Base-by-base conservation (phyloP, 1,140 invertebrate genomes). In the Diachasmimorpha longicaudata region DNA sequence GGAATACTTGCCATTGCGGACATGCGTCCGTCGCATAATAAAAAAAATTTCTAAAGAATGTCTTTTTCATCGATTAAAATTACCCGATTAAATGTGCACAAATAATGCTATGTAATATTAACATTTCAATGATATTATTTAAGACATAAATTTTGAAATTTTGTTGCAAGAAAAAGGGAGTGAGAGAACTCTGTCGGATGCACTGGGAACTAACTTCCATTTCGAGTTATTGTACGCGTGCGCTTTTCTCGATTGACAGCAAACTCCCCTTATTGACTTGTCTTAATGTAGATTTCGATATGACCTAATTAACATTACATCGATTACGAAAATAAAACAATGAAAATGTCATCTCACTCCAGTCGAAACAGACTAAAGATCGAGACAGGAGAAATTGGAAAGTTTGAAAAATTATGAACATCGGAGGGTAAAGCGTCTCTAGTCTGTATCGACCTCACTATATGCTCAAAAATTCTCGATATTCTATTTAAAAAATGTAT, bases 381-480 rank as follows among this genome's bases (percentile, higher is more conserved):
- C 6, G 52, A 3, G 16, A n/a, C 16, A 21, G 9, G 52, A 21
- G 52, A 31, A 31, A 31, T n/a, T 31, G 31, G 31, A 31, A 31
- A 31, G 31, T 3, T 6, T 31, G 31, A 6, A 31, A 31, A 31
- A 31, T 6, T 2, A 6, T 6, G 31, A 31, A 31, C 2, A 31
- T 6, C 31, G 31, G 31, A 31, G 31, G 31, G 31, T 31, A 31
- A 25, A 21, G 44, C 23, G 70, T 71, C 48, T 72, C 70, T 72
- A 58, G 48, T 58, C 70, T 55, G 44, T 55, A n/a, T 52, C 73
- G 73, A 75, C n/a, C 13, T 21, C 13, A 63, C 55, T 42, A 73
- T 58, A 58, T 73, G 52, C 72, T 73, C 72, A 73, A 73, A n/a
- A 63, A 66, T 73, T 73, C 72, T 63, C 31, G 52, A 19, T 44